phyloP scores from a whole-genome alignment of 2,113 vertebrate genomes.

The Eptatretus burgeri region DNA sequence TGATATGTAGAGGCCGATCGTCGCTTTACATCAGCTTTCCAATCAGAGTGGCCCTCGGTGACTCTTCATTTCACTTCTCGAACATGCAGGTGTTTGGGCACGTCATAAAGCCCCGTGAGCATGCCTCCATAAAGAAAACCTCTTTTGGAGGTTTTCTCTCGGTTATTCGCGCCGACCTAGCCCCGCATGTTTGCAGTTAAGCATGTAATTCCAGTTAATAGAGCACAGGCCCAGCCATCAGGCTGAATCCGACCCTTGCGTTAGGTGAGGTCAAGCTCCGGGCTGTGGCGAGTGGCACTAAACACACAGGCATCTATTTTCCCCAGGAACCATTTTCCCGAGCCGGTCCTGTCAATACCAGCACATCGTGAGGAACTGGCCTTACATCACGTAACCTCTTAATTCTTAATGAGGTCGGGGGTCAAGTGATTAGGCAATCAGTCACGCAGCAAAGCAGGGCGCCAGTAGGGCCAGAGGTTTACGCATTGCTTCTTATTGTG shows the following conservation, averaged over 20 bases:
- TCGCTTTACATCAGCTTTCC: too few relatives aligned
- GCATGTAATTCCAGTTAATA: slow-evolving; percentile 4
- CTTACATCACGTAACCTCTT: slow-evolving; percentile 5
- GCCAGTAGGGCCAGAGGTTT: background rate
- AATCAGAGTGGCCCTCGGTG: too few relatives aligned
- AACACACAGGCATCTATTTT: too few relatives aligned
- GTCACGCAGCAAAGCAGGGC: slow-evolving; percentile 3
- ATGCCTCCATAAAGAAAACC: too few relatives aligned
- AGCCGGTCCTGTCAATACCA: background rate
- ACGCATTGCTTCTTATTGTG: background rate
- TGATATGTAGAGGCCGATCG: too few relatives aligned
- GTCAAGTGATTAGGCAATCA: slow-evolving; percentile 6
- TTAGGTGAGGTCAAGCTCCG: background rate
- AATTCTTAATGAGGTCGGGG: slow-evolving; percentile 4
- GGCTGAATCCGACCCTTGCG: slow-evolving; percentile 1
- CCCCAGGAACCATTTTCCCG: too few relatives aligned
- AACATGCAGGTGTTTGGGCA: too few relatives aligned
- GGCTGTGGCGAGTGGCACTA: too few relatives aligned
- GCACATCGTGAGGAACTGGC: slow-evolving; percentile 2
- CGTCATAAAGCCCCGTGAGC: too few relatives aligned
- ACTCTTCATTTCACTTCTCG: too few relatives aligned
- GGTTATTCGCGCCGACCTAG: too few relatives aligned
- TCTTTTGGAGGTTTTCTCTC: too few relatives aligned
- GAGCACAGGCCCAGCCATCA: background rate
- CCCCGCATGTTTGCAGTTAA: slow-evolving; percentile 5